phyloP scores from a whole-genome alignment of 2,113 vertebrate species.

The Halcyon senegalensis region DNA sequence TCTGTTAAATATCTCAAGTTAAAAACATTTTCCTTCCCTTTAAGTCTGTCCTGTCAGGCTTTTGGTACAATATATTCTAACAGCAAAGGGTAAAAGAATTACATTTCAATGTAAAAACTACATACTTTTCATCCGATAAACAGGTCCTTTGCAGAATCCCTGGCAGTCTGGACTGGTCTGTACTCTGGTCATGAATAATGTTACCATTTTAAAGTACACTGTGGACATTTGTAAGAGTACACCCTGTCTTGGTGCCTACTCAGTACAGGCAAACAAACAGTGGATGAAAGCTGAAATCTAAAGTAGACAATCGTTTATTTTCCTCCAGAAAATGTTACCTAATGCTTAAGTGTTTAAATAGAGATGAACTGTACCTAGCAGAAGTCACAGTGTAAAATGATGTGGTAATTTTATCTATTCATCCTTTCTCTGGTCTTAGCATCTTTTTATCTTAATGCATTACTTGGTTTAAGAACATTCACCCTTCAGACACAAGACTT shows the following conservation, averaged over 20 bases:
- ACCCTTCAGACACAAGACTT: neutral
- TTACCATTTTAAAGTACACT: neutral
- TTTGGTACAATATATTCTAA: neutral
- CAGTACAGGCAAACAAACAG: fast-evolving
- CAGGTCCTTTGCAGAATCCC: neutral
- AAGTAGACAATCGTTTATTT: neutral
- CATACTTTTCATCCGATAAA: neutral
- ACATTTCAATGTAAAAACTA: neutral
- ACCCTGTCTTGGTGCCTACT: neutral
- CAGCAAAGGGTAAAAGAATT: neutral
- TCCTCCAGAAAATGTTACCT: neutral
- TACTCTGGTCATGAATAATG: neutral
- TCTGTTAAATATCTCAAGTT: neutral
- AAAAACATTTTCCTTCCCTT: neutral
- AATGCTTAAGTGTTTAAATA: neutral
- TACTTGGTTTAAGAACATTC: neutral
- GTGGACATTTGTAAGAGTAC: neutral
- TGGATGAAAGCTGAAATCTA: neutral
- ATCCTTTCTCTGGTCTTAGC: neutral
- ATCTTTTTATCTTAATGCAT: neutral
- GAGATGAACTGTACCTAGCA: neutral
- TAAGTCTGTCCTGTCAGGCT: neutral
- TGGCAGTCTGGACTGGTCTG: neutral
- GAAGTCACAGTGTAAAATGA: neutral
- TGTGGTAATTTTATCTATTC: neutral